Evolutionary conservation across 1,140 invertebrate species (phyloP).

Genomic region (Aphaenogaster floridana): DNA sequence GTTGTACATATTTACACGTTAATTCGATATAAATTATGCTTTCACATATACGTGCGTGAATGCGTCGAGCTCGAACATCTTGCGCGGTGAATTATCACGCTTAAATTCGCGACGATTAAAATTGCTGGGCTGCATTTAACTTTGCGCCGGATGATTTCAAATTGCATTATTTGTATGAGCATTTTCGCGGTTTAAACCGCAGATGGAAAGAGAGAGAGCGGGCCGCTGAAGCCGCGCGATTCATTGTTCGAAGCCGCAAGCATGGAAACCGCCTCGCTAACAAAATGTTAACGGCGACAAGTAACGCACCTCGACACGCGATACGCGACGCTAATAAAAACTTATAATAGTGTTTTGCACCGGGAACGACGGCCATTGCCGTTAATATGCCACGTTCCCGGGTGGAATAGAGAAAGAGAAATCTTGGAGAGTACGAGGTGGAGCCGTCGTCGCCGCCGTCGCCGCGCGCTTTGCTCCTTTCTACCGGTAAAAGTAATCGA

Average conservation of each 20-base stretch:
- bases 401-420: not conserved
- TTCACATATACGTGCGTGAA: too few relatives aligned
- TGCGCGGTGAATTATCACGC: slow-evolving; percentile 22
- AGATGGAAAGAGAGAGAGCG: too few relatives aligned
- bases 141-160: not conserved
- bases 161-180: slow-evolving; percentile 22
- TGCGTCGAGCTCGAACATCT: not conserved
- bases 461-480: slow-evolving; percentile 68
- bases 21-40: slow-evolving; percentile 23
- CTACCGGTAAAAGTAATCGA: slow-evolving; percentile 76
- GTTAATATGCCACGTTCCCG: slow-evolving; percentile 16
- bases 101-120: not conserved
- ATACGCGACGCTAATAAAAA: slow-evolving; percentile 41
- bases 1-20: not conserved
- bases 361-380: slow-evolving; percentile 13
- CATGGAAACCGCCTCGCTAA: slow-evolving; percentile 4
- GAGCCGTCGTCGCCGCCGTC: slow-evolving; percentile 44
- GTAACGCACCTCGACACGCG: slow-evolving; percentile 19
- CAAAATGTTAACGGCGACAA: slow-evolving; percentile 27
- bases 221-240: not conserved
- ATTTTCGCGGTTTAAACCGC: slow-evolving; percentile 1
- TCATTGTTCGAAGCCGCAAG: slow-evolving; percentile 17
- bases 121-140: not conserved
- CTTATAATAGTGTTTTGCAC: slow-evolving; percentile 32
- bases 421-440: slow-evolving; percentile 67